Evolutionary conservation across 2,113 vertebrate genomes (phyloP).

Genomic region (Myrmecophaga tridactyla): DNA sequence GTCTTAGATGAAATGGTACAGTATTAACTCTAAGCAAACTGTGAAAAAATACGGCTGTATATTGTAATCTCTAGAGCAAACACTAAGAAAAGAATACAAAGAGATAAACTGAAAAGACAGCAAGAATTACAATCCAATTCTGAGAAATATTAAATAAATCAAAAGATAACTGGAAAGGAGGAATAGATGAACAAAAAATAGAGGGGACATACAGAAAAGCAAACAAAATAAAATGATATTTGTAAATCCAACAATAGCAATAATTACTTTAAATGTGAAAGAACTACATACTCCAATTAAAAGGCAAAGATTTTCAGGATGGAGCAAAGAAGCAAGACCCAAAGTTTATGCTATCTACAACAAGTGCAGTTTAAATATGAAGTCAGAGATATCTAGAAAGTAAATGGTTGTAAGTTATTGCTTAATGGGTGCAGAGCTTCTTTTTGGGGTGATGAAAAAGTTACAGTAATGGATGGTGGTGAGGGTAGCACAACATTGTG

Average conservation of each 20-base stretch:
- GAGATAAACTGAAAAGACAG: neutral
- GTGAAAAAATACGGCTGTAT: neutral
- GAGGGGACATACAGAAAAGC: neutral
- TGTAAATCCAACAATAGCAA: neutral
- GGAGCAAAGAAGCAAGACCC: neutral
- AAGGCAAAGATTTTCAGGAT: neutral
- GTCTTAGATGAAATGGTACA: neutral
- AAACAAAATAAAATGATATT: neutral
- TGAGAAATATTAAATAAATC: neutral
- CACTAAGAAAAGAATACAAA: slow-evolving; percentile 5
- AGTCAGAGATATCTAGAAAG: neutral
- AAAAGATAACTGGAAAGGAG: neutral
- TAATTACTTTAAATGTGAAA: too few species aligned
- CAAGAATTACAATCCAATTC: neutral
- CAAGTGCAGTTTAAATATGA: neutral
- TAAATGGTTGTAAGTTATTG: neutral
- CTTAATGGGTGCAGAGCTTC: too few species aligned
- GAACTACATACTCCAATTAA: neutral
- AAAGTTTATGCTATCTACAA: neutral
- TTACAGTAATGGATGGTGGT: too few species aligned
- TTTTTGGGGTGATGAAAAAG: too few species aligned
- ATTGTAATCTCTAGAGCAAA: neutral
- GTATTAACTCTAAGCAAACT: neutral
- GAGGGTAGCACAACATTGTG: too few species aligned
- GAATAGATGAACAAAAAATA: neutral